These are phyloP conservation scores for Monopis laevigella DNA, from an alignment of 2,888 invertebrate species.

Conservation along the genomic window DNA sequence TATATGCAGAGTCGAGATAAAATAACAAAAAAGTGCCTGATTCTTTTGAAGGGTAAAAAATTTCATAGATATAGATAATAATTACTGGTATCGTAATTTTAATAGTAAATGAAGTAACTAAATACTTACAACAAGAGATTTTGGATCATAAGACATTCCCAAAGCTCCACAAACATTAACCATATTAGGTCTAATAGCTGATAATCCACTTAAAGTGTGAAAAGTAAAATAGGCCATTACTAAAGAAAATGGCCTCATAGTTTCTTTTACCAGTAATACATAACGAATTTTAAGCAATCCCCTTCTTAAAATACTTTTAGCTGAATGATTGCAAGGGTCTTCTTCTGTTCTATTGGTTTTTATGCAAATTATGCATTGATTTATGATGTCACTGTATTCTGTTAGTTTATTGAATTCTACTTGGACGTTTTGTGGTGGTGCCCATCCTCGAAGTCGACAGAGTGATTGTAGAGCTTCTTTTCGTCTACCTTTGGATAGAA, in stretches of 20 bases:
- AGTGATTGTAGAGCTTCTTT: conserved; percentile 61
- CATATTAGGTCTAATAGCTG: conserved; percentile 63
- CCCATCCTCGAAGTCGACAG: conserved; percentile 67
- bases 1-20: no score
- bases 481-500: conserved; percentile 63
- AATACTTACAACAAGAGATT: conserved; percentile 53
- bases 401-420: conserved; percentile 57
- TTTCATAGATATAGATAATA: no score
- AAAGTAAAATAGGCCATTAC: conserved; percentile 65
- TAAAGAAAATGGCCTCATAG: conserved; percentile 56
- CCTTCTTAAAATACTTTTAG: conserved; percentile 31
- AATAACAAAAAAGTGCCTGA: no score
- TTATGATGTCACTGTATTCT: conserved; percentile 44
- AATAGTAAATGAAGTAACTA: background rate
- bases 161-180: conserved; percentile 60
- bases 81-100: no score
- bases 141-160: conserved; percentile 54
- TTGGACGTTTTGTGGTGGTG: conserved; percentile 53
- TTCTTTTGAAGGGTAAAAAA: no score
- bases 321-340: conserved; percentile 35
- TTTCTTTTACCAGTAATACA: conserved; percentile 58
- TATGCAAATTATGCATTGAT: conserved; percentile 40
- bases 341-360: conserved; percentile 30
- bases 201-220: conserved; percentile 55
- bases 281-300: conserved; percentile 33